phyloP scores from a whole-genome alignment of 2,113 vertebrate species.

The Abramis brama region DNA sequence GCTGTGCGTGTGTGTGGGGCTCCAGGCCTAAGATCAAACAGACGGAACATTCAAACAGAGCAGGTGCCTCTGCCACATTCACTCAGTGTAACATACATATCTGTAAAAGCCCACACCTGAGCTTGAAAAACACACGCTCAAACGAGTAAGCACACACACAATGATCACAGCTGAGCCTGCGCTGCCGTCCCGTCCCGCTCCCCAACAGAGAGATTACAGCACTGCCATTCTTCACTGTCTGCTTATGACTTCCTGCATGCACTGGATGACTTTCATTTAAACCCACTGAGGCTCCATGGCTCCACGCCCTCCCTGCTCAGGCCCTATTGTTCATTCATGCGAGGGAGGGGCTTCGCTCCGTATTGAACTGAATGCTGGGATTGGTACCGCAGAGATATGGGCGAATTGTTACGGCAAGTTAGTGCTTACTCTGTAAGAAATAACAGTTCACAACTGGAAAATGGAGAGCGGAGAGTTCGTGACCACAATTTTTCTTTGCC shows the following conservation, averaged over 20 bases:
- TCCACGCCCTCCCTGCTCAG: slow-evolving; percentile 11
- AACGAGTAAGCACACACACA: slow-evolving; percentile 45
- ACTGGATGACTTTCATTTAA: slow-evolving; percentile 79
- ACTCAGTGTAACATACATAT: slow-evolving; percentile 20
- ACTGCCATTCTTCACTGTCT: slow-evolving; percentile 79
- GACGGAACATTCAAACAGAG: slow-evolving; percentile 41
- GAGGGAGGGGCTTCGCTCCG: slow-evolving; percentile 26
- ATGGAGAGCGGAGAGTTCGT: slow-evolving; percentile 22
- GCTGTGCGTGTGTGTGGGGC: slow-evolving; percentile 18
- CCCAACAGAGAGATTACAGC: slow-evolving; percentile 65
- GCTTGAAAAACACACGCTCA: slow-evolving; percentile 45
- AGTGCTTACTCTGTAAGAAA: slow-evolving; percentile 39
- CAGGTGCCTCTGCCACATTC: slow-evolving; percentile 46
- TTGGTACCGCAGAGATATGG: slow-evolving; percentile 17
- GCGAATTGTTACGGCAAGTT: slow-evolving; percentile 20
- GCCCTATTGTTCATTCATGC: slow-evolving; percentile 31
- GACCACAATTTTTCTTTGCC: slow-evolving; percentile 27
- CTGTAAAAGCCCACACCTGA: slow-evolving; percentile 35
- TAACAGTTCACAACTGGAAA: slow-evolving; percentile 27
- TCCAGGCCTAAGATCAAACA: slow-evolving; percentile 42
- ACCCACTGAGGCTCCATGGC: slow-evolving; percentile 56
- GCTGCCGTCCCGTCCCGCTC: slow-evolving; percentile 18
- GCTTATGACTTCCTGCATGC: slow-evolving; percentile 75
- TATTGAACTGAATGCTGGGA: slow-evolving; percentile 7
- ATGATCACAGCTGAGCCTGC: slow-evolving; percentile 34